Percentiles rank a stretch among this genome's conserved stretches.
Conservation (phyloP, 2,888 invertebrate genomes). For the Oscheius sp. region DNA sequence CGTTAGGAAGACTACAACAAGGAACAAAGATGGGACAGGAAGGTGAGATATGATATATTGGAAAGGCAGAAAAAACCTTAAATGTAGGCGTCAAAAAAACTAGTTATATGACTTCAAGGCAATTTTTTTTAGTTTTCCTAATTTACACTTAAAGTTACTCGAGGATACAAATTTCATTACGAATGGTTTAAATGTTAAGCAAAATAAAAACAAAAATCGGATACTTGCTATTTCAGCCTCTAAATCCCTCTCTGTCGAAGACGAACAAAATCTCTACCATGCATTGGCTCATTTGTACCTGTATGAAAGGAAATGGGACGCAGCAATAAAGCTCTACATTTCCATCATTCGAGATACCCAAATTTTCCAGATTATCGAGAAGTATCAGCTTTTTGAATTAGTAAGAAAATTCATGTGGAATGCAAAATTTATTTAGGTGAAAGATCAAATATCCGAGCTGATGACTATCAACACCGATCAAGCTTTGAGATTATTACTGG, state of each 20-base stretch:
- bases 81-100: no score
- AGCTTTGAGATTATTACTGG: conserved; percentile 63
- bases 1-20: conserved; percentile 1
- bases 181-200: no score
- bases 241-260: conserved; percentile 26
- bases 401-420: neutral
- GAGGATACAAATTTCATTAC: no score
- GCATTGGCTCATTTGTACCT: conserved; percentile 64
- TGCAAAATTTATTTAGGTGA: conserved; percentile 50
- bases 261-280: conserved; percentile 42
- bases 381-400: conserved; percentile 61
- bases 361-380: conserved; percentile 67
- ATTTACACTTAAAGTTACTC: no score
- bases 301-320: conserved; percentile 63
- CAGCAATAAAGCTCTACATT: conserved; percentile 63
- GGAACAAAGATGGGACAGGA: no score
- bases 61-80: neutral
- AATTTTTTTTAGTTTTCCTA: no score
- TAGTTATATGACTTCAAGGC: no score
- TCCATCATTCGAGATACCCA: conserved; percentile 54
- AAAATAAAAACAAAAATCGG: no score
- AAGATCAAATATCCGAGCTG: conserved; percentile 65
- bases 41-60: neutral
- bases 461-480: conserved; percentile 68
- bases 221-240: no score